These are phyloP conservation scores for Aphaenogaster rudis DNA, from an alignment of 1,140 invertebrate genomes.

Conservation along the genomic window DNA sequence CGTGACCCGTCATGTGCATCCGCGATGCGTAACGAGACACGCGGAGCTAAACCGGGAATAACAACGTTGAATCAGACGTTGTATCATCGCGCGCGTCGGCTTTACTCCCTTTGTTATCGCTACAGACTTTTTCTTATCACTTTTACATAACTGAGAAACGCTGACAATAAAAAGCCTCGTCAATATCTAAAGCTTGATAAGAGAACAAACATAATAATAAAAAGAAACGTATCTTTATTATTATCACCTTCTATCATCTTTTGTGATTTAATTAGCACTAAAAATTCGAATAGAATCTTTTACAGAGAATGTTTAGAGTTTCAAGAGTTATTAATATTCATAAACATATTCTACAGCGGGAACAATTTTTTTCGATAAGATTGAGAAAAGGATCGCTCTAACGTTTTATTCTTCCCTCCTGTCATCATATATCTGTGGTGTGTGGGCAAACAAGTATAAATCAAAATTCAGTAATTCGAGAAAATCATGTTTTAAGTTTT, in stretches of 20 bases:
- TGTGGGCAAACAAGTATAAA: too few species aligned
- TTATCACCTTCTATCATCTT: neutral
- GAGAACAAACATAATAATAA: neutral
- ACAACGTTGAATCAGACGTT: conserved; percentile 52
- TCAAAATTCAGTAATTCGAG: too few species aligned
- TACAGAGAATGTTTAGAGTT: neutral
- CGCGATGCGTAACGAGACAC: conserved; percentile 58
- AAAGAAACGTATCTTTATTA: neutral
- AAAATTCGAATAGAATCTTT: neutral
- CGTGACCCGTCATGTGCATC: conserved; percentile 59
- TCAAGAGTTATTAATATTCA: neutral
- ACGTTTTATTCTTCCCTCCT: neutral
- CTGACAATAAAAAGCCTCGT: neutral
- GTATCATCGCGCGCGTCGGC: conserved; percentile 32
- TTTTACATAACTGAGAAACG: neutral
- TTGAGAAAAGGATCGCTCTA: neutral
- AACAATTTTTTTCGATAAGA: conserved; percentile 13
- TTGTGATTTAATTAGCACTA: neutral
- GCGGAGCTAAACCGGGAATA: conserved; percentile 63
- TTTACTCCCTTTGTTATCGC: neutral
- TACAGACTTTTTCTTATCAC: neutral
- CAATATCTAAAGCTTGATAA: neutral
- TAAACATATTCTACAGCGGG: neutral
- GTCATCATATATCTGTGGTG: too few species aligned
- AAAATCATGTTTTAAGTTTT: too few species aligned